Evolutionary conservation across 2,888 invertebrate species (phyloP).

Genomic region (Apodemia mormo): DNA sequence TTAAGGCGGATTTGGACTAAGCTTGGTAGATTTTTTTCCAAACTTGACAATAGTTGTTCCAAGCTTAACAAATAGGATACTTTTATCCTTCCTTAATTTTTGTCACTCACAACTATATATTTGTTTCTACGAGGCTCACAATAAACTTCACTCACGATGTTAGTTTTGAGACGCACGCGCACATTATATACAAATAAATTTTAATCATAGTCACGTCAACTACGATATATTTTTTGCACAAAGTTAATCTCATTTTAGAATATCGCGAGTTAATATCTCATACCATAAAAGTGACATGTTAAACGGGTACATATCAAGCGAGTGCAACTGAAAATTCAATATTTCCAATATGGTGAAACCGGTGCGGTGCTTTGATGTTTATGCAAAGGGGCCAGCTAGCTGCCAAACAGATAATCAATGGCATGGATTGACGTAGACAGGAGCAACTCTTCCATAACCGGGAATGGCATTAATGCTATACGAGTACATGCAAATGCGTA

Average conservation of each 20-base stretch:
- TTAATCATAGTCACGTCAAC: too few species aligned
- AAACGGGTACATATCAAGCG: background rate
- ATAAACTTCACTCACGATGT: too few species aligned
- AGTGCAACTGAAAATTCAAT: constrained; percentile 11
- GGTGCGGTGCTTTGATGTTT: constrained; percentile 18
- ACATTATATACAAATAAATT: too few species aligned
- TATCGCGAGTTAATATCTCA: background rate
- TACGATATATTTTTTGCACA: too few species aligned
- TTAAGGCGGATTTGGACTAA: too few species aligned
- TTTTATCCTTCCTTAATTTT: too few species aligned
- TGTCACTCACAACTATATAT: too few species aligned
- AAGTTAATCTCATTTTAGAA: background rate
- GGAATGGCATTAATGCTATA: background rate
- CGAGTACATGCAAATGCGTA: background rate
- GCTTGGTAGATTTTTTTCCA: too few species aligned
- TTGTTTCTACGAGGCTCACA: too few species aligned
- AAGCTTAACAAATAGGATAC: too few species aligned
- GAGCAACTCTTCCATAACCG: background rate
- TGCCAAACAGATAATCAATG: constrained; percentile 2
- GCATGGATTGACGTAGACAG: constrained; percentile 3
- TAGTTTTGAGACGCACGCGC: too few species aligned
- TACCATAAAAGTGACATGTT: constrained; percentile 7
- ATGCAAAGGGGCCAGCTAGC: constrained; percentile 10
- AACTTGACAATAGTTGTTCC: too few species aligned
- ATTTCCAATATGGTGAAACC: constrained; percentile 12